phyloP scores from a whole-genome alignment of 2,797 vertebrate genomes.

The Pseudochirops cupreus region DNA sequence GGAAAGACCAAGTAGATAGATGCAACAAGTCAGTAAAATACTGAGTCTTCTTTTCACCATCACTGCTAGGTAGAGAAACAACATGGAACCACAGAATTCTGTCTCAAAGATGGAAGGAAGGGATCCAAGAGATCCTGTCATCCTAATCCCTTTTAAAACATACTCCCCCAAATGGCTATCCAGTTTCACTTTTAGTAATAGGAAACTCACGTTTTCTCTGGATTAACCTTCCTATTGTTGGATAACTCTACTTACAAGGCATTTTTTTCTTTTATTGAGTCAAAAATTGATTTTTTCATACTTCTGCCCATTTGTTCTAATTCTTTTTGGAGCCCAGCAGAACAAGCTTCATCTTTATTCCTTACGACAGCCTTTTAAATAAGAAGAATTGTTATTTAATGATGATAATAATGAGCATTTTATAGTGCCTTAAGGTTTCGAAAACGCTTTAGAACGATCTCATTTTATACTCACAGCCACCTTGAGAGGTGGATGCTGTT shows the following conservation, averaged over 20 bases:
- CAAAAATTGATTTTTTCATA: neutral
- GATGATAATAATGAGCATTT: neutral
- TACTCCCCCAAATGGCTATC: neutral
- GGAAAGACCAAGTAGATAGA: slow-evolving; percentile 6
- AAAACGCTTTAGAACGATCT: neutral
- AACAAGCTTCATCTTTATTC: neutral
- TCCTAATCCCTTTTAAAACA: neutral
- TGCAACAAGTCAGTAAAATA: slow-evolving; percentile 2
- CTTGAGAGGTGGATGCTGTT: too few relatives aligned
- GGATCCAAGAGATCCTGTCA: neutral
- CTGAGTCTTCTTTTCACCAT: neutral
- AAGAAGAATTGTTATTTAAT: neutral
- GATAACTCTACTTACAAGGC: neutral
- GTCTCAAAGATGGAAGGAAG: neutral
- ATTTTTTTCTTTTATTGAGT: neutral
- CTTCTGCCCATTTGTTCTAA: neutral
- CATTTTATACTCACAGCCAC: too few relatives aligned
- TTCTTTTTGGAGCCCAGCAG: neutral
- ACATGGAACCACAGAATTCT: neutral
- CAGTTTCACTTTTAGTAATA: neutral
- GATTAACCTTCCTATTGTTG: neutral
- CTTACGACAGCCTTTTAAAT: neutral
- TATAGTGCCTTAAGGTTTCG: neutral
- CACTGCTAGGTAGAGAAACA: slow-evolving; percentile 7
- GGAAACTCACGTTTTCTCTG: neutral